These are phyloP conservation scores for Dinomys branickii DNA, from an alignment of 2,113 vertebrate species.

Conservation along the genomic window DNA sequence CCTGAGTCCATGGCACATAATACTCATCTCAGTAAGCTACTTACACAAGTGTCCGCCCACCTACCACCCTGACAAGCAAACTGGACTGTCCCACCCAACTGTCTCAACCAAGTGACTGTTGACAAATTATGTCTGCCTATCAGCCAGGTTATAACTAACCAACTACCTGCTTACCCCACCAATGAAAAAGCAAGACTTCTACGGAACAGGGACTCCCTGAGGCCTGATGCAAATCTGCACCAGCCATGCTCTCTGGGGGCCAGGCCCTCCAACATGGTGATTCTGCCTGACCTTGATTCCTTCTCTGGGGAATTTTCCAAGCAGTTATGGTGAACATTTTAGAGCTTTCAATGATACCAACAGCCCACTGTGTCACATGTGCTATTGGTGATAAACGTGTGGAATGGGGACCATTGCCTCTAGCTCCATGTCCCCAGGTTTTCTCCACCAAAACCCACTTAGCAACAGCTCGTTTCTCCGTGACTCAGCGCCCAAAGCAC, in stretches of 20 bases:
- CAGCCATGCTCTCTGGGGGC: background rate
- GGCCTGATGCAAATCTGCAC: background rate
- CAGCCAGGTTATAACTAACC: background rate
- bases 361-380: background rate
- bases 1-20: accelerated
- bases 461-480: background rate
- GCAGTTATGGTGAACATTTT: background rate
- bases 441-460: background rate
- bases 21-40: background rate
- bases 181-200: background rate
- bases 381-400: background rate
- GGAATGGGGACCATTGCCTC: background rate
- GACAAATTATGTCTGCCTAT: background rate
- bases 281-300: background rate
- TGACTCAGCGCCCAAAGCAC: background rate
- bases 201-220: background rate
- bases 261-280: background rate
- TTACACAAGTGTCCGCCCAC: accelerated
- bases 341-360: background rate
- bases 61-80: background rate
- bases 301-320: background rate
- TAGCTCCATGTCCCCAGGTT: background rate
- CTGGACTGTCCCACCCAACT: background rate
- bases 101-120: background rate
- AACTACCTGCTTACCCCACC: background rate